These are phyloP conservation scores for Drosophila merina DNA, from an alignment of 2,888 invertebrate genomes.

Conservation along the genomic window DNA sequence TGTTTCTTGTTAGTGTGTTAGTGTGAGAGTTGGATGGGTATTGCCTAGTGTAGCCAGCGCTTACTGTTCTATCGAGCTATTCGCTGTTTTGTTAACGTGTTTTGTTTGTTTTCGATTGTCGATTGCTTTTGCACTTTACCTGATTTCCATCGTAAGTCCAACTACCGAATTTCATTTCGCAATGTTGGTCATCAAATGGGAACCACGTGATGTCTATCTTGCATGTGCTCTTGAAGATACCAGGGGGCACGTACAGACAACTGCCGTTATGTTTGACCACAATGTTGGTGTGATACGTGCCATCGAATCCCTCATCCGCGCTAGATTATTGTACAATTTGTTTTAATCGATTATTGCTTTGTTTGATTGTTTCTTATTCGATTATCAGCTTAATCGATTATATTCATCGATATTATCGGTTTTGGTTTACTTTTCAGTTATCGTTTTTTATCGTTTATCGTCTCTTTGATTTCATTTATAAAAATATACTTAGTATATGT, in stretches of 20 bases:
- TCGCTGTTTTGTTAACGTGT: constrained; percentile 29
- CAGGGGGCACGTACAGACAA: constrained; percentile 99
- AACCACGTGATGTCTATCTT: constrained; percentile 99
- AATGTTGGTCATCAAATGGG: constrained; percentile 99
- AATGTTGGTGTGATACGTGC: constrained; percentile 99
- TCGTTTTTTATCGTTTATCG: constrained; percentile 31
- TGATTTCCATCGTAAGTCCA: constrained; percentile 99
- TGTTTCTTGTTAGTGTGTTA: constrained; percentile 10
- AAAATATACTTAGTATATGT: constrained; percentile 25
- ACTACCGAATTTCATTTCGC: constrained; percentile 99
- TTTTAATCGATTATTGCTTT: constrained; percentile 64
- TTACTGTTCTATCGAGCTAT: constrained; percentile 43
- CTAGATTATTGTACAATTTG: constrained; percentile 86
- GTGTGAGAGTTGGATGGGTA: constrained; percentile 20
- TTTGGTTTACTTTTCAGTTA: constrained; percentile 26
- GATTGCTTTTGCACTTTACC: constrained; percentile 86
- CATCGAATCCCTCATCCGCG: constrained; percentile 99
- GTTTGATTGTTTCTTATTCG: constrained; percentile 45
- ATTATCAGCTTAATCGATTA: constrained; percentile 36
- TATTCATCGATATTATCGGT: constrained; percentile 10
- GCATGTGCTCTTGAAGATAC: constrained; percentile 99
- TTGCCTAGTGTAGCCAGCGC: constrained; percentile 45
- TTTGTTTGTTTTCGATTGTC: constrained; percentile 46
- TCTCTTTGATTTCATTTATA: constrained; percentile 3
- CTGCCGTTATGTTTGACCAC: constrained; percentile 99